A percentile compares a stretch with the other conserved stretches of the same genome.
phyloP scores from a whole-genome alignment of 53 echinoderm and acorn worm species.

The Stichopus horrens region DNA sequence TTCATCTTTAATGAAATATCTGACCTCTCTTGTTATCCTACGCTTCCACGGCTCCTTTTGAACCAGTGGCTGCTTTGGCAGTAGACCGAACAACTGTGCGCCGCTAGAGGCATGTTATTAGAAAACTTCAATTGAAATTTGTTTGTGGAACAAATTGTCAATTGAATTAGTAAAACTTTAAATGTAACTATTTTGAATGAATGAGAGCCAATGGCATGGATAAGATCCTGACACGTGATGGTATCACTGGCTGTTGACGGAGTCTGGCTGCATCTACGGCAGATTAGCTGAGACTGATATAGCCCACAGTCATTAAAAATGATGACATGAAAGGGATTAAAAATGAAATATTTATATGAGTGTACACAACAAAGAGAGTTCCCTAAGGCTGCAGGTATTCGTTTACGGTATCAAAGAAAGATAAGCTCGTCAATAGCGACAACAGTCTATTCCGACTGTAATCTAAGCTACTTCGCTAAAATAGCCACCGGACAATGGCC shows the following conservation, averaged over 20 bases:
- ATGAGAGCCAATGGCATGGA: not conserved
- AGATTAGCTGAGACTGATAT: conserved; percentile 7
- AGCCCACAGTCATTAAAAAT: not conserved
- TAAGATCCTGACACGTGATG: conserved; percentile 8
- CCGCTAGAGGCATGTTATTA: conserved; percentile 34
- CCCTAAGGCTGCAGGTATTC: conserved; percentile 19
- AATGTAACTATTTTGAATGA: conserved; percentile 17
- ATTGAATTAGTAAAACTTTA: conserved; percentile 35
- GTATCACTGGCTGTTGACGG: not conserved
- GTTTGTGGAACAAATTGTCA: conserved; percentile 46
- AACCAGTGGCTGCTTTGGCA: not conserved
- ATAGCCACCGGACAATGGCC: conserved; percentile 35
- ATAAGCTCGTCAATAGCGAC: conserved; percentile 13
- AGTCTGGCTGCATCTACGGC: not conserved
- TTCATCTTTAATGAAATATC: not conserved
- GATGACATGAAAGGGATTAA: conserved; percentile 32
- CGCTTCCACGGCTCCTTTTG: not conserved
- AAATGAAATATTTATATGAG: conserved; percentile 45
- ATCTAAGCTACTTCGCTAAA: not conserved
- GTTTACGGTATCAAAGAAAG: conserved; percentile 28
- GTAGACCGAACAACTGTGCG: not conserved
- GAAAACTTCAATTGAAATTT: conserved; percentile 21
- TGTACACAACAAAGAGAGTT: conserved; percentile 30
- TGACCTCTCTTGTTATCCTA: not conserved
- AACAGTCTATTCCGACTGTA: conserved; percentile 18